A percentile compares a stretch with the other conserved stretches of the same genome.
Conservation (phyloP, 2,113 vertebrate species). For the Columba janthina region DNA sequence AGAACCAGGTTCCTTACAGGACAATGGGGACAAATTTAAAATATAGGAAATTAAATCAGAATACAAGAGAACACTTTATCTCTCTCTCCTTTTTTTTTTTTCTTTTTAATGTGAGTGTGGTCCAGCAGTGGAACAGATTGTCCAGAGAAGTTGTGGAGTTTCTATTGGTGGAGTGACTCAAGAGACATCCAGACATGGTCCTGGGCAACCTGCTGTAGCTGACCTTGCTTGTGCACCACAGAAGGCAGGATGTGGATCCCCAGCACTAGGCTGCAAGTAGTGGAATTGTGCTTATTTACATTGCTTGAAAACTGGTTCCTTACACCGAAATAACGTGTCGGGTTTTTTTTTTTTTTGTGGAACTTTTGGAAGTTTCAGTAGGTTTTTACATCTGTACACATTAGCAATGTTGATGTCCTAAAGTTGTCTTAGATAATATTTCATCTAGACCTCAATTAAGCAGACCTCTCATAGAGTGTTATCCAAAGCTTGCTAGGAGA, state of each 20-base stretch:
- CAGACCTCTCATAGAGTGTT: neutral
- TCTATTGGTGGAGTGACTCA: neutral
- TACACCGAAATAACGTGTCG: neutral
- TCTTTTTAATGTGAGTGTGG: too few relatives aligned
- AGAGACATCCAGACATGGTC: neutral
- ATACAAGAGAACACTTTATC: neutral
- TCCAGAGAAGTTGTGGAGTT: too few relatives aligned
- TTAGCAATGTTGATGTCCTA: neutral
- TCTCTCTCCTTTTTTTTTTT: neutral
- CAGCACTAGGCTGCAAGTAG: neutral
- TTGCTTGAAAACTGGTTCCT: neutral
- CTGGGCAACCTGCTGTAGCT: neutral
- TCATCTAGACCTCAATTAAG: neutral
- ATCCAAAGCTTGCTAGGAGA: neutral
- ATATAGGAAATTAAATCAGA: neutral
- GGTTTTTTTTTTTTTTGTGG: too few relatives aligned
- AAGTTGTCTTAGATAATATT: neutral
- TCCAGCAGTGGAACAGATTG: neutral
- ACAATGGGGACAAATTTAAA: neutral
- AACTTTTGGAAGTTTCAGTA: neutral
- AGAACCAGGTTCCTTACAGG: neutral
- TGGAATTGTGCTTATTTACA: neutral
- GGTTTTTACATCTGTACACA: neutral
- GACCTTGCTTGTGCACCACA: neutral
- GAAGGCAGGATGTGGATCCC: neutral